These are phyloP conservation scores for Piprites chloris DNA, from an alignment of 2,113 vertebrate genomes.

Conservation along the genomic window DNA sequence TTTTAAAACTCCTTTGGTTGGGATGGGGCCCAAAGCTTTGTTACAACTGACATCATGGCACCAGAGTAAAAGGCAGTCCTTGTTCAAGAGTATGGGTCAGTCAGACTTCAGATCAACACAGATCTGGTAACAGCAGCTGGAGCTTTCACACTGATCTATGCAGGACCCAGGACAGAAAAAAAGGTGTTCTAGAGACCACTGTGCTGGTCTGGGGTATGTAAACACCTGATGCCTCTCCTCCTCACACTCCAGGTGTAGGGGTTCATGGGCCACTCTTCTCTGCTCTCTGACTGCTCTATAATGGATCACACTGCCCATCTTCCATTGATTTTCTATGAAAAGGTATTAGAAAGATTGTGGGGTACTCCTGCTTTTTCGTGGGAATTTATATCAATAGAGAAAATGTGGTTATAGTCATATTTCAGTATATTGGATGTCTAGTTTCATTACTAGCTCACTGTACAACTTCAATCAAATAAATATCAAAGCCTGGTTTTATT, in stretches of 20 bases:
- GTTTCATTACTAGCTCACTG: background rate
- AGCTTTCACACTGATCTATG: background rate
- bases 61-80: background rate
- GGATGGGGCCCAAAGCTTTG: background rate
- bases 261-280: background rate
- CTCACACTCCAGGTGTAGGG: background rate
- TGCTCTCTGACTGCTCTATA: background rate
- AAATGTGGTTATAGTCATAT: background rate
- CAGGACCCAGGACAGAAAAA: background rate
- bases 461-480: background rate
- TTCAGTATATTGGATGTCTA: background rate
- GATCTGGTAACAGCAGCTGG: background rate
- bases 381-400: background rate
- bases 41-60: background rate
- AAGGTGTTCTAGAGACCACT: background rate
- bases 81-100: background rate
- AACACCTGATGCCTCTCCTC: background rate
- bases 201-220: background rate
- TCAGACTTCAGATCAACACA: background rate
- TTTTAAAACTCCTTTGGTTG: background rate
- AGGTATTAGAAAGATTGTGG: background rate
- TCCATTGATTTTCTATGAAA: background rate
- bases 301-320: background rate
- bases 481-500: background rate
- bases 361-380: background rate